These are phyloP conservation scores for Emmelina monodactyla DNA, from an alignment of 2,888 invertebrate species.

Conservation along the genomic window DNA sequence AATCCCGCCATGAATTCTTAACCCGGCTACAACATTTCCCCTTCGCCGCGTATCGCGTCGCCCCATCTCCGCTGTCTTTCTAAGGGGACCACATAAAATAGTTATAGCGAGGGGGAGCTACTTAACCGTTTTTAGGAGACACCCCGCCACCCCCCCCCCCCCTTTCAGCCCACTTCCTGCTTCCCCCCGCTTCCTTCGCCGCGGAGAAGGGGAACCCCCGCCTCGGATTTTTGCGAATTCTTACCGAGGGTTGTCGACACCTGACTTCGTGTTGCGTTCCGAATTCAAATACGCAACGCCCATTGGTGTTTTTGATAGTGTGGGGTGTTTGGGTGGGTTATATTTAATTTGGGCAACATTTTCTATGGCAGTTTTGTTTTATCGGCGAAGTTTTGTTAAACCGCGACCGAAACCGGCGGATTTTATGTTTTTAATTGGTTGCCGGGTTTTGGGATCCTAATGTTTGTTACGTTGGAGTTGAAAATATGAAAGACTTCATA, in stretches of 20 bases:
- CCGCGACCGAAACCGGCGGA: too few species aligned
- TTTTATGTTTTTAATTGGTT: too few species aligned
- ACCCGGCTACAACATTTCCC: slow-evolving; percentile 57
- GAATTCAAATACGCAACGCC: slow-evolving; percentile 39
- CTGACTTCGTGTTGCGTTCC: slow-evolving; percentile 45
- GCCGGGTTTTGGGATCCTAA: too few species aligned
- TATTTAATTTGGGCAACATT: slow-evolving; percentile 58
- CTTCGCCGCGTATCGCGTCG: slow-evolving; percentile 48
- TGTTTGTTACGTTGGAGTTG: too few species aligned
- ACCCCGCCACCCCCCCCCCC: slow-evolving; percentile 52
- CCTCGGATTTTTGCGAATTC: slow-evolving; percentile 55
- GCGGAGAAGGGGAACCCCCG: slow-evolving; percentile 28
- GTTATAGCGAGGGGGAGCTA: slow-evolving; percentile 63
- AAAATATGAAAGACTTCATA: too few species aligned
- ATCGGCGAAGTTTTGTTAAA: slow-evolving; percentile 39
- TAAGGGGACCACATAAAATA: slow-evolving; percentile 66
- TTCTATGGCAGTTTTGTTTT: slow-evolving; percentile 62
- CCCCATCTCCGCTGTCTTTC: slow-evolving; percentile 63
- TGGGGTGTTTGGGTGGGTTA: slow-evolving; percentile 37
- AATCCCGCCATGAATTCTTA: slow-evolving; percentile 63
- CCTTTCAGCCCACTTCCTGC: slow-evolving; percentile 57
- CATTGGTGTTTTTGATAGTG: slow-evolving; percentile 55
- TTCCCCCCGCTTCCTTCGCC: slow-evolving; percentile 31
- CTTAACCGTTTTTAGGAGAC: slow-evolving; percentile 67
- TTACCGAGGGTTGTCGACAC: slow-evolving; percentile 58